These are phyloP conservation scores for Drosophila fungiperda DNA, from an alignment of 2,888 invertebrate genomes.

Conservation along the genomic window DNA sequence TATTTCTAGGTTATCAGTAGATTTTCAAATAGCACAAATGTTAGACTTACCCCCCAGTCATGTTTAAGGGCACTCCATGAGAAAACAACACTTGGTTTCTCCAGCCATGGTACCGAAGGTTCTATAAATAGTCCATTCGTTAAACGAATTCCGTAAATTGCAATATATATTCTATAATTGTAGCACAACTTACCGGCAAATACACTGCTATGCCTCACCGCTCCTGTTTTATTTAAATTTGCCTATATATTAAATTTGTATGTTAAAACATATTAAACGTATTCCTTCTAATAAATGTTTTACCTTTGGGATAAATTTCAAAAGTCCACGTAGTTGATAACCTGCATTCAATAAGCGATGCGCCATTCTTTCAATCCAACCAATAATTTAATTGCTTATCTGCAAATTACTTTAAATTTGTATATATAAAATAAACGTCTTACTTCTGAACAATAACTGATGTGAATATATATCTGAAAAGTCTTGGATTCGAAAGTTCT, in stretches of 20 bases:
- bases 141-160: not conserved
- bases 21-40: not conserved
- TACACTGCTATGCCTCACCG: constrained; percentile 6
- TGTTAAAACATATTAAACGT: not conserved
- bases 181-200: constrained; percentile 11
- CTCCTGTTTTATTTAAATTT: not conserved
- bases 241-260: constrained; percentile 1
- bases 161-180: not conserved
- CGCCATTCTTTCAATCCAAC: constrained; percentile 37
- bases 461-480: not conserved
- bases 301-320: constrained; percentile 38
- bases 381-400: not conserved
- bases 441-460: constrained; percentile 10
- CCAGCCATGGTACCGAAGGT: constrained; percentile 39
- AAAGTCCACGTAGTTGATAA: not conserved
- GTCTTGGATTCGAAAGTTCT: not conserved
- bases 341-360: constrained; percentile 17
- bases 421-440: constrained; percentile 4
- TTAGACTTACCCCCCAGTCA: constrained; percentile 69
- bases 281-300: not conserved
- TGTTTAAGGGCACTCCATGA: constrained; percentile 37
- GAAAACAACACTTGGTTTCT: constrained; percentile 47
- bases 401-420: constrained; percentile 12
- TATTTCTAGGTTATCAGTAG: not conserved
- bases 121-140: constrained; percentile 24